Evolutionary conservation across 1,140 invertebrate genomes (phyloP), one percentile per base, ranked within the genome.

Genomic region (Atopsyche davidsoni): DNA sequence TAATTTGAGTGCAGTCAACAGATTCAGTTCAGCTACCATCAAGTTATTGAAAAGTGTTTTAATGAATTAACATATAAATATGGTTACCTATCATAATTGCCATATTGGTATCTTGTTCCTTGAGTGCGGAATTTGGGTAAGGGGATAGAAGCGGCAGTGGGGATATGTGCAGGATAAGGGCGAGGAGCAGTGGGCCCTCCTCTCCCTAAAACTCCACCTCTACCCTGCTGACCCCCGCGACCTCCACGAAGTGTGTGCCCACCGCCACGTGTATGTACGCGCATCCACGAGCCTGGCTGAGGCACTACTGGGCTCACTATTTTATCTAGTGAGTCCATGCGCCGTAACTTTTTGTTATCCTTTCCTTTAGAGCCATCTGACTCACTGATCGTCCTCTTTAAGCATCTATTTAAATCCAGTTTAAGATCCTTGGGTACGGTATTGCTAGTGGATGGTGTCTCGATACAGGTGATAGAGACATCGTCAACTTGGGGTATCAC

Each of bases 241-340:
- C 4, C 64, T 64, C 25, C 71, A 53, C 49, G 42, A 2, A 24
- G 23, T 9, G 21, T 24, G 34, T 40, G 51, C 1, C 28, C 40
- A 10, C 38, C 46, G 7, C 39, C 39, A 3, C 47, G 57, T 23
- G 47, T 48, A 36, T 38, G 59, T 4, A 69, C 64, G 2, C 74
- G 69, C 68, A 80, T 89, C 78, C 86, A 87, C 2, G 83, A 81
- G 2, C 87, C 87, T 1, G 89, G 87, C 59, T 94, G 90, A 10
- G 87, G 89, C 53, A 94, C 85, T 1, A 93, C 89, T 4, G 90
- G 89, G 64, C 90, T 94, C 0, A 94, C 91, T 64, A 95, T 94
- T 67, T 91, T 92, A 68, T 93, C 89, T 66, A 89, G 81, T 4
- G 73, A 71, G 64, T 84, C 81, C 57, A 83, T 66, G 31, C 82